Evolutionary conservation across 2,888 invertebrate species (phyloP).

Genomic region (Drosophila trichaetosa): DNA sequence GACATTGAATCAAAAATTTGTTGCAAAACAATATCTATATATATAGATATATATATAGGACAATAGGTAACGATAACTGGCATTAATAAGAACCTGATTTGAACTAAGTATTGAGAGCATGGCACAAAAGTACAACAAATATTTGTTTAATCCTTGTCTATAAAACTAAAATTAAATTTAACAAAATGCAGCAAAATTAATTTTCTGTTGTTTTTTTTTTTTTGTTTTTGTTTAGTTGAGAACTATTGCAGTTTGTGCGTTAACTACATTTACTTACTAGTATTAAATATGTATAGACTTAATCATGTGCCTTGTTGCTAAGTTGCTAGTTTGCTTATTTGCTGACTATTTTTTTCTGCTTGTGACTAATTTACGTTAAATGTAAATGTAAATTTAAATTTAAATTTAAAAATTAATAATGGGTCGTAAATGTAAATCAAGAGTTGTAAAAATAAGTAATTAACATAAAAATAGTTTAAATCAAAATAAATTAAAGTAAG

Average conservation of each 20-base stretch:
- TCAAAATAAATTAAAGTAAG: conserved; percentile 43
- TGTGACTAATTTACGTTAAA: conserved; percentile 46
- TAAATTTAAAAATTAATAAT: conserved; percentile 9
- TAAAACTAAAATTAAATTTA: conserved; percentile 20
- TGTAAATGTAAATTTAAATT: conserved; percentile 4
- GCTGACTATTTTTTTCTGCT: conserved; percentile 40
- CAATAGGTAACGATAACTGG: conserved; percentile 24
- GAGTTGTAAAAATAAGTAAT: not conserved
- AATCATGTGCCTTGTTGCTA: conserved; percentile 56
- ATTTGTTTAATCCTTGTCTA: conserved; percentile 2
- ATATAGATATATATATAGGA: conserved; percentile 22
- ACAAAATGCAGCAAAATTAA: conserved; percentile 22
- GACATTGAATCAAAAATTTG: conserved; percentile 68
- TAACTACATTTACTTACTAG: conserved; percentile 41
- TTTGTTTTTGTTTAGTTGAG: not conserved
- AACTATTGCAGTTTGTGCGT: conserved; percentile 42
- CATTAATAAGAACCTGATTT: conserved; percentile 37
- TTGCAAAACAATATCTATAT: conserved; percentile 38
- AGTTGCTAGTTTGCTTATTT: conserved; percentile 44
- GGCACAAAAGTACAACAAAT: conserved; percentile 52
- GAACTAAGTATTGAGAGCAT: conserved; percentile 46
- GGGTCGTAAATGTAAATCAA: conserved; percentile 4
- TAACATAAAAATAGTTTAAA: conserved; percentile 7
- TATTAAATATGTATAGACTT: conserved; percentile 30
- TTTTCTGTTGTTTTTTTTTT: conserved; percentile 12